These are phyloP conservation scores for Apodemia zela DNA, from an alignment of 2,888 invertebrate species.

Conservation along the genomic window DNA sequence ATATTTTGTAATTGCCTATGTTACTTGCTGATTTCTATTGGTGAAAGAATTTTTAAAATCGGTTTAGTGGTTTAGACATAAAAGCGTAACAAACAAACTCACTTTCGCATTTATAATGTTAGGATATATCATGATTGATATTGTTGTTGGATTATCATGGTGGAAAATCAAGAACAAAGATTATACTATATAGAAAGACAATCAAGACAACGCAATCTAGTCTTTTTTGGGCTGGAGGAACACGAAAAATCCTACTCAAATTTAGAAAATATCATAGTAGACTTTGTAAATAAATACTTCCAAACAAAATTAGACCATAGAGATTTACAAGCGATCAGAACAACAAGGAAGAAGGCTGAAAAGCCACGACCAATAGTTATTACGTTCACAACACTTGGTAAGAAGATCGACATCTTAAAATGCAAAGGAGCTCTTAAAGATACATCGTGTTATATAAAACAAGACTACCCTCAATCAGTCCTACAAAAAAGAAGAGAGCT, in stretches of 20 bases:
- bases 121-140: too few relatives aligned
- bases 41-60: too few relatives aligned
- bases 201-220: constrained; percentile 21
- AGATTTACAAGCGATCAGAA: constrained; percentile 20
- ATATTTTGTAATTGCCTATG: too few relatives aligned
- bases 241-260: constrained; percentile 19
- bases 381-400: constrained; percentile 22
- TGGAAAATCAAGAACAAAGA: not conserved
- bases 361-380: constrained; percentile 21
- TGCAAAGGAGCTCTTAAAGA: constrained; percentile 17
- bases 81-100: too few relatives aligned
- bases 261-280: constrained; percentile 15
- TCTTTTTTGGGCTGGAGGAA: constrained; percentile 25
- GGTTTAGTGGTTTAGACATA: too few relatives aligned
- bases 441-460: constrained; percentile 22
- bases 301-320: not conserved
- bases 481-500: constrained; percentile 28
- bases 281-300: constrained; percentile 18
- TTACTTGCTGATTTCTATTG: too few relatives aligned
- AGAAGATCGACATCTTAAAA: constrained; percentile 23
- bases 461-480: constrained; percentile 31
- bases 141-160: too few relatives aligned
- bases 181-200: constrained; percentile 17
- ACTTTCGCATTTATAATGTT: too few relatives aligned
- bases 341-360: constrained; percentile 21